Percentiles rank a stretch among this genome's conserved stretches.
Conservation (phyloP, 1,140 invertebrate species). For the Proctacanthus coquilletti region DNA sequence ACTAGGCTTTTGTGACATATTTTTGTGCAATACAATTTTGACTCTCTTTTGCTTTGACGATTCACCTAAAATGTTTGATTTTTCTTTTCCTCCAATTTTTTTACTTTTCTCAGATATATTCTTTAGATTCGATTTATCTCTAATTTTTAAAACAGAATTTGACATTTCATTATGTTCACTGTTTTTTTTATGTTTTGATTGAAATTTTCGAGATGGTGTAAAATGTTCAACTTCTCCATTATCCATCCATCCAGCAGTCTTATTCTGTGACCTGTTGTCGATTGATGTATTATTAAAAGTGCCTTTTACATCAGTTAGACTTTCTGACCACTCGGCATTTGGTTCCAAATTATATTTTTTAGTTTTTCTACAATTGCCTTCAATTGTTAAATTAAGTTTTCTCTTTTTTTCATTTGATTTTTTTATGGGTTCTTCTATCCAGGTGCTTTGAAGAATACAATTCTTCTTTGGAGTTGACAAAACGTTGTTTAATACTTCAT, state of each 20-base stretch:
- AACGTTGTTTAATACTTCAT: constrained; percentile 17
- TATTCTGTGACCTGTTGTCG: too few relatives aligned
- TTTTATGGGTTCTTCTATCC: constrained; percentile 14
- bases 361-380: neutral
- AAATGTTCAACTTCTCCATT: constrained; percentile 31
- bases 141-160: constrained; percentile 11
- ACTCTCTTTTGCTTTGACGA: constrained; percentile 29
- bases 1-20: constrained; percentile 45
- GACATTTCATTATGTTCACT: constrained; percentile 1
- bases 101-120: constrained; percentile 4
- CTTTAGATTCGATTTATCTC: constrained; percentile 6
- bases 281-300: too few relatives aligned
- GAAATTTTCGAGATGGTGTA: constrained; percentile 25
- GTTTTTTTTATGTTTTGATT: constrained; percentile 14
- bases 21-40: constrained; percentile 47
- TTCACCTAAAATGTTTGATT: neutral
- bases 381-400: constrained; percentile 2
- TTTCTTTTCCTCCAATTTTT: constrained; percentile 1
- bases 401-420: constrained; percentile 2
- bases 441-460: constrained; percentile 15
- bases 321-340: too few relatives aligned
- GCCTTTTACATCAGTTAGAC: too few relatives aligned
- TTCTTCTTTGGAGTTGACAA: constrained; percentile 13
- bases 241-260: constrained; percentile 21
- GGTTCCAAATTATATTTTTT: constrained; percentile 2